These are phyloP conservation scores for Hycleus cichorii DNA, from an alignment of 1,140 invertebrate species.

Conservation along the genomic window DNA sequence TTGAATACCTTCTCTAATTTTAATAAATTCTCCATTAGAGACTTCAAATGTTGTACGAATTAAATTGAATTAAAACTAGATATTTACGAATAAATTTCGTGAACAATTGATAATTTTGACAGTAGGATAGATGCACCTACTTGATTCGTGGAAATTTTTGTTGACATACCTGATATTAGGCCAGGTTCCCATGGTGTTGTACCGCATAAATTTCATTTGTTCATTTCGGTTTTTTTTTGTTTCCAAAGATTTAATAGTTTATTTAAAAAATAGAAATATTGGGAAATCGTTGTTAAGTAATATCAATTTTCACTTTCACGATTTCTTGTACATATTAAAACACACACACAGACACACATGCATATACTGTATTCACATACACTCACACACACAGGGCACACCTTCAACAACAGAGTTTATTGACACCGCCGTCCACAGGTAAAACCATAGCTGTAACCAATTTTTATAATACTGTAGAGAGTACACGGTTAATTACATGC, in stretches of 20 bases:
- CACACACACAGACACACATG: too few relatives aligned
- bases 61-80: too few relatives aligned
- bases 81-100: too few relatives aligned
- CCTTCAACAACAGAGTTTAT: slow-evolving; percentile 32
- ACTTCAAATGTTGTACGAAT: not conserved
- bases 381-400: slow-evolving; percentile 23
- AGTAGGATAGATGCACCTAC: not conserved
- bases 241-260: not conserved
- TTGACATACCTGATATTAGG: too few relatives aligned
- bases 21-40: not conserved
- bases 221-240: not conserved
- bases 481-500: slow-evolving; percentile 2
- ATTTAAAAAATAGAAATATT: slow-evolving; percentile 1
- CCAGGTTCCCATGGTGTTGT: too few relatives aligned
- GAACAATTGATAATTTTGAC: not conserved
- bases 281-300: slow-evolving; percentile 20
- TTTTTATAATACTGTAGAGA: slow-evolving; percentile 8
- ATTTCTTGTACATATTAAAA: not conserved
- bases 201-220: not conserved
- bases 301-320: slow-evolving; percentile 36
- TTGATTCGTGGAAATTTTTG: too few relatives aligned
- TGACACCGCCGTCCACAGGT: slow-evolving; percentile 30
- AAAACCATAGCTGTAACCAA: slow-evolving; percentile 21
- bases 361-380: too few relatives aligned
- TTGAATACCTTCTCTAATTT: slow-evolving; percentile 23